Percentiles rank a stretch among this genome's conserved stretches.
phyloP scores from a whole-genome alignment of 2,113 vertebrate species.

The Pachyramphus minor region DNA sequence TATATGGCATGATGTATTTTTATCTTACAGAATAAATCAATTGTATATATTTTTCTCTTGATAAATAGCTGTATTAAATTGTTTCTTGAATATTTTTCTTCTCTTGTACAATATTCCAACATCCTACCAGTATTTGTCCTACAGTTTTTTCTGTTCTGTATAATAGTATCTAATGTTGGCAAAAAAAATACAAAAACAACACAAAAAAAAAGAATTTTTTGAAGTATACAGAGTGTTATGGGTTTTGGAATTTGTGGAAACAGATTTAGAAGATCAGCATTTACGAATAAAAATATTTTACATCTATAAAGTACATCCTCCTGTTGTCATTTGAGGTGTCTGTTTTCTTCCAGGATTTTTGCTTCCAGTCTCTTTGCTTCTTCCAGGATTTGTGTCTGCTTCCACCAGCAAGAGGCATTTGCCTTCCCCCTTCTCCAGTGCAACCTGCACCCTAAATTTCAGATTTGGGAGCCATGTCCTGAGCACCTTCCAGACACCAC shows the following conservation, averaged over 20 bases:
- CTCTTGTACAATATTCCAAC: constrained; percentile 94
- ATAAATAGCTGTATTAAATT: constrained; percentile 99
- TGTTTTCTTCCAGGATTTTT: not conserved
- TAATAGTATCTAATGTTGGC: constrained; percentile 88
- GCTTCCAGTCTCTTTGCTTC: too few species aligned
- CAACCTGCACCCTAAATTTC: accelerated
- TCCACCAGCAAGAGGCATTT: accelerated
- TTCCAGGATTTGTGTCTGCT: not conserved
- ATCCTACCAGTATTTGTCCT: constrained; percentile 97
- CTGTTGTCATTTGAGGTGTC: not conserved
- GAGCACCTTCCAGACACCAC: accelerated
- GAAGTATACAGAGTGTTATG: constrained; percentile 92
- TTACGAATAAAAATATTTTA: constrained; percentile 99
- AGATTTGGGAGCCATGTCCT: accelerated
- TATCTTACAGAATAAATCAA: constrained; percentile 98
- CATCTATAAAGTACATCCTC: constrained; percentile 71
- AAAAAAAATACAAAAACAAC: constrained; percentile 60
- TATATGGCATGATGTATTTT: constrained; percentile 99
- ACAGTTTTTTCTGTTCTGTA: constrained; percentile 90
- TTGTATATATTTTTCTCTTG: constrained; percentile 99
- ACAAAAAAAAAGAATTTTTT: constrained; percentile 79
- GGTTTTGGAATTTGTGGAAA: constrained; percentile 97
- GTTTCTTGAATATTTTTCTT: constrained; percentile 99
- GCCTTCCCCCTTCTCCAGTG: accelerated
- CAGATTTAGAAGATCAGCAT: constrained; percentile 97